Evolutionary conservation across 92 coral and sea anemone species (phyloP), one percentile per base, ranked within the genome.

Genomic region (Porites cylindrica): DNA sequence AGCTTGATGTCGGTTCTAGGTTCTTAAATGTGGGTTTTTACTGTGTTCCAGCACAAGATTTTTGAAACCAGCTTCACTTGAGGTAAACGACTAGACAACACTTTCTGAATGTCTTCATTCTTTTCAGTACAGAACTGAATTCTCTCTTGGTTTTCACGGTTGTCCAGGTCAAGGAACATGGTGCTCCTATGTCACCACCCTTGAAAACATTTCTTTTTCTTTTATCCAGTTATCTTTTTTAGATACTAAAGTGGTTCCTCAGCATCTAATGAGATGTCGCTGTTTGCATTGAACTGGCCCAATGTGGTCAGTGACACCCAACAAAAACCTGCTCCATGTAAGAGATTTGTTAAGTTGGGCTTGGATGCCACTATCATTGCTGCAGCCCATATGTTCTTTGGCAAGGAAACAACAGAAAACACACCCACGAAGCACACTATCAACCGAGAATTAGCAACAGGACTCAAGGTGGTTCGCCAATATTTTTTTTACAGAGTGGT

Each of bases 301-400:
- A 76, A 85, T 86, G 90, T 90, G 9, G 90, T 90, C 12, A 81
- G 85, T 18, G 89, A 86, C 61, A 81, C 78, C 12, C 74, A 82
- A 24, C 77, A 70, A 9, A 86, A 87, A 7, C 94, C 94, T 38
- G 91, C 91, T 4, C 85, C 82, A 0, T 91, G 91, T 77, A 91
- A 91, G 71, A 11, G 93, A n/a, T 90, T 85, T 76, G 75, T 77
- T 43, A 87, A 87, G 50, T 29, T 78, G 75, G 53, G 87, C 3
- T 82, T 88, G 29, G 92, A 92, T 85, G 94, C 92, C 0, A 66
- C 63, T 51, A 88, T 92, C 50, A 88, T 80, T 63, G 92, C 92
- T 58, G 87, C 91, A 56, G 89, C 88, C 11, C 20, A 75, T 26
- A 20, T 72, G 12, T 85, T 85, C 78, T 92, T 92, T 85, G 95